A percentile compares a stretch with the other conserved stretches of the same genome.
Conservation (phyloP, 1,140 invertebrate genomes). For the Camponotus vicinus region DNA sequence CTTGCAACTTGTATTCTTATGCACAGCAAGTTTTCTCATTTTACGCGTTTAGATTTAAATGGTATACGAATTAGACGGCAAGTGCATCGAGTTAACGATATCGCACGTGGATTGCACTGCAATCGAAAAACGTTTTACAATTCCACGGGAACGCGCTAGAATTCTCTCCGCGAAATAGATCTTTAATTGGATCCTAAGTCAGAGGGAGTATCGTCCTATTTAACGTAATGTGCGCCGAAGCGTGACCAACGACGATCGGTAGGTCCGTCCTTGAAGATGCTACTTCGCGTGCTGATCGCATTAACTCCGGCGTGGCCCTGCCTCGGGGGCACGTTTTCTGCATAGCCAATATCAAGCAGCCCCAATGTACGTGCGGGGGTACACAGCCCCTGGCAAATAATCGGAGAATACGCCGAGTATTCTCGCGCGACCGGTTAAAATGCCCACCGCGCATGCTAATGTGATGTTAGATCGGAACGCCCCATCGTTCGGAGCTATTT, state of each 20-base stretch:
- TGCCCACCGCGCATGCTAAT: conserved; percentile 75
- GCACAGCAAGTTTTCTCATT: background rate
- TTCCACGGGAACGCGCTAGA: background rate
- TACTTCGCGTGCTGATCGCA: conserved; percentile 75
- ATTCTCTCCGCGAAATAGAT: conserved; percentile 45
- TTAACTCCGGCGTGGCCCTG: conserved; percentile 72
- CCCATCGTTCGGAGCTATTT: conserved; percentile 23
- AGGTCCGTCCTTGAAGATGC: conserved; percentile 47
- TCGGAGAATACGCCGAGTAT: conserved; percentile 70
- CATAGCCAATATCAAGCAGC: conserved; percentile 77
- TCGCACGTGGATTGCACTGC: background rate
- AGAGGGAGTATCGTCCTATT: conserved; percentile 43
- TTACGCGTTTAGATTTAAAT: conserved; percentile 39
- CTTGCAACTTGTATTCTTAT: background rate
- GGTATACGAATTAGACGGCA: conserved; percentile 40
- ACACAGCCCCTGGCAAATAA: conserved; percentile 74
- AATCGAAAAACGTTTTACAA: conserved; percentile 22
- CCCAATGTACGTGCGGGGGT: conserved; percentile 46
- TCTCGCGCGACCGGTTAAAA: conserved; percentile 69
- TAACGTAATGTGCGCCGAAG: conserved; percentile 47
- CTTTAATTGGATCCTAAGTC: conserved; percentile 62
- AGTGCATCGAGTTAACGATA: conserved; percentile 1
- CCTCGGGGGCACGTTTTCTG: conserved; percentile 75
- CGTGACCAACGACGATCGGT: conserved; percentile 41
- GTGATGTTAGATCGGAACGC: conserved; percentile 41